Evolutionary conservation across 2,888 invertebrate genomes (phyloP).

Genomic region (Nymphalis c-album): DNA sequence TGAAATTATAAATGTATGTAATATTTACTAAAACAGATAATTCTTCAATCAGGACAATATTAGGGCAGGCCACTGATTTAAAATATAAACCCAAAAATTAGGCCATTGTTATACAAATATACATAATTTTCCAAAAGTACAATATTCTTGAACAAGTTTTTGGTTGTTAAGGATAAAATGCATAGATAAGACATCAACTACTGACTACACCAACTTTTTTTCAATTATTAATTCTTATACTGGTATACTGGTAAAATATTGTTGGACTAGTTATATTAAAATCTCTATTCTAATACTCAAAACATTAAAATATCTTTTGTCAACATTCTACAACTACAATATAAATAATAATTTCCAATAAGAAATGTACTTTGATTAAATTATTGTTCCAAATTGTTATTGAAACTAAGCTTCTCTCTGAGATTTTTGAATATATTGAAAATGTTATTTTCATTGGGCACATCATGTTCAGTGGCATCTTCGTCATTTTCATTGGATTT

Average conservation of each 20-base stretch:
- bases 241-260: neutral
- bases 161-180: too few species aligned
- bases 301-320: neutral
- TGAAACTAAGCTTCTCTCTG: constrained; percentile 64
- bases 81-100: constrained; percentile 2
- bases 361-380: constrained; percentile 29
- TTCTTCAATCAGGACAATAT: too few species aligned
- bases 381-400: constrained; percentile 36
- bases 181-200: too few species aligned
- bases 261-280: neutral
- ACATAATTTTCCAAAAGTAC: neutral
- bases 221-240: too few species aligned
- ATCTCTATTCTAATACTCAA: neutral
- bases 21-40: too few species aligned
- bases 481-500: constrained; percentile 28
- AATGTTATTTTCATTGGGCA: constrained; percentile 65
- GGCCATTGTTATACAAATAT: neutral
- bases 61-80: neutral
- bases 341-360: constrained; percentile 8
- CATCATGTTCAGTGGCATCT: constrained; percentile 52
- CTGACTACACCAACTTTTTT: too few species aligned
- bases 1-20: too few species aligned
- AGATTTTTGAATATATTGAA: constrained; percentile 62
- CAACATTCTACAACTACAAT: constrained; percentile 4
- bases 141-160: neutral